These are phyloP conservation scores for Cryptoprocta ferox DNA, from an alignment of 2,797 vertebrate species.

Conservation along the genomic window DNA sequence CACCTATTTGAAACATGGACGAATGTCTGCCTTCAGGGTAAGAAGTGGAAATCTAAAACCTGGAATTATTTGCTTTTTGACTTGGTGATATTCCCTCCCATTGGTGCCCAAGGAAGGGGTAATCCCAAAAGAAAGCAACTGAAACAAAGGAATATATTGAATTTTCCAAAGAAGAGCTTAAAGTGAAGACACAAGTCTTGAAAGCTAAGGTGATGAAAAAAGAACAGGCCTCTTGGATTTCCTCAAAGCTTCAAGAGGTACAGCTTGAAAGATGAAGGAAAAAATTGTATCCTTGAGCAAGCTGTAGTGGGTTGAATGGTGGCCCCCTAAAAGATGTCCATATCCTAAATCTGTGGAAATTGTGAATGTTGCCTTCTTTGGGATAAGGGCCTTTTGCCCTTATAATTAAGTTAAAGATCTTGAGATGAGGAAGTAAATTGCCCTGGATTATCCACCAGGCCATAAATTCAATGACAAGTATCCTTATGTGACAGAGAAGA, in stretches of 20 bases:
- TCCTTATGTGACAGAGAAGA: background rate
- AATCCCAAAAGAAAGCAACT: background rate
- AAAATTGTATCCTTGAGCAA: background rate
- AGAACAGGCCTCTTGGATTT: background rate
- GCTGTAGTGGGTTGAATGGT: background rate
- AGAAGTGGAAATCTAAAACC: constrained; percentile 10
- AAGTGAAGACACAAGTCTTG: background rate
- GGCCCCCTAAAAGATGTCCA: background rate
- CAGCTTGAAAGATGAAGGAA: constrained; percentile 23
- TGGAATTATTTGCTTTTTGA: background rate
- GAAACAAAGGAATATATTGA: background rate
- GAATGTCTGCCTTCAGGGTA: background rate
- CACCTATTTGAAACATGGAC: background rate
- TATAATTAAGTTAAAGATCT: background rate
- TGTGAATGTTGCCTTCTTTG: background rate
- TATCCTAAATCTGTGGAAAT: background rate
- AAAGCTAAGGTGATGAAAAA: background rate
- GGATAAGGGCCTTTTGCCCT: background rate
- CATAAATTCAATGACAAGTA: background rate
- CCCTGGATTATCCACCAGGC: background rate
- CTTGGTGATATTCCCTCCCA: background rate
- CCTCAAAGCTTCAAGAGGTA: background rate
- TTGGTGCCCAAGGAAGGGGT: background rate
- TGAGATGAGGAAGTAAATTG: background rate
- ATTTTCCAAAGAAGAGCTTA: constrained; percentile 12